Base-by-base conservation (phyloP, 1,140 invertebrate species). In the Eciton burchellii region DNA sequence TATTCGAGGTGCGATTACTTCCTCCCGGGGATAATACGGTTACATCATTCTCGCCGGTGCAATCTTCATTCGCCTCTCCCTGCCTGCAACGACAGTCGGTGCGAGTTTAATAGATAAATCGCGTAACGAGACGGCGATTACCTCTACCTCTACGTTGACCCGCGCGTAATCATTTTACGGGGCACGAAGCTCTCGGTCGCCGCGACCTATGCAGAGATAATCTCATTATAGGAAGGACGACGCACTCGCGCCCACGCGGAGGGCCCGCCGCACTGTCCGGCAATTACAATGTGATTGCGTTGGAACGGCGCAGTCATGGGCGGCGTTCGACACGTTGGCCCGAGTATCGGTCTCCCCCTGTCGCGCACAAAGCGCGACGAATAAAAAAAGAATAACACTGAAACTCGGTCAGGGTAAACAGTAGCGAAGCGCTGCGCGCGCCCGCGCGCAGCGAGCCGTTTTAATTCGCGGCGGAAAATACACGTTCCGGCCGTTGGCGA, bases 391-490 rank as follows among this genome's bases (percentile, higher is more conserved):
- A 68, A 79, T 54, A 77, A 68, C 49, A 54, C 21, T 68, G 74
- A 70, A 79, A 79, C 63, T 79, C 74, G 74, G 74, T 79, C 74
- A 79, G 74, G 74, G 63, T 79, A 79, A 79, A 79, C 63, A 45
- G 74, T 45, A 70, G 56, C 74, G 49, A 79, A 79, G 74, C 74
- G 29, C 35, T 47, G 74, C 2, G 2, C 52, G 52, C 52, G 52
- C 52, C 16, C 16, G 45, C 56, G 72, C 57, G 74, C 74, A 49
- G 63, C 63, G 74, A 79, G 70, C 63, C 63, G 74, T 79, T 79
- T 79, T 79, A 79, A 79, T 79, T 79, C 63, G 63, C 74, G 74
- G 70, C 49, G 65, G 63, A 79, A 79, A 79, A 79, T 79, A 79
- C 74, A 79, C 41, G 74, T 79, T 68, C 74, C 63, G 45, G 41